Conservation (phyloP, 2,888 invertebrate species). For the Sminthurides aquaticus region DNA sequence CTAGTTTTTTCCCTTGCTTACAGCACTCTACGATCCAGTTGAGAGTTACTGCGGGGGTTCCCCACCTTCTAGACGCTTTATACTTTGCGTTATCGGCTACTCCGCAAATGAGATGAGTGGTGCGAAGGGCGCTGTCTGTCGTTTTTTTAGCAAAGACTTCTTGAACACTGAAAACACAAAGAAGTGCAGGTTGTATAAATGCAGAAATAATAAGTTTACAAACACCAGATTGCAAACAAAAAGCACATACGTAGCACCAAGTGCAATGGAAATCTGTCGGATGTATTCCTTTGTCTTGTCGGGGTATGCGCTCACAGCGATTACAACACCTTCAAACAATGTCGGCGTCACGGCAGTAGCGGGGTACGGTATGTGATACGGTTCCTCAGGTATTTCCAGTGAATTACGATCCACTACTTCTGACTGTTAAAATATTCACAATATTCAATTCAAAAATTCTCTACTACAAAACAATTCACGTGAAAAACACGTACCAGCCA, state of each 20-base stretch:
- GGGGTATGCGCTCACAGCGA: slow-evolving; percentile 70
- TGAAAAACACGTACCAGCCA: slow-evolving; percentile 35
- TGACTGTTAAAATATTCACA: slow-evolving; percentile 21
- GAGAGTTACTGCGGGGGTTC: slow-evolving; percentile 67
- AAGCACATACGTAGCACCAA: slow-evolving; percentile 61
- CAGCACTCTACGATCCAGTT: slow-evolving; percentile 67
- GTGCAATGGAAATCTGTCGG: slow-evolving; percentile 58
- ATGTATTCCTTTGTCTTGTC: slow-evolving; percentile 67
- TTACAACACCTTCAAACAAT: slow-evolving; percentile 60
- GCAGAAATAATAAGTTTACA: too few species aligned
- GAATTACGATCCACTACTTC: slow-evolving; percentile 26
- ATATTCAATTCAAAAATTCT: too few species aligned
- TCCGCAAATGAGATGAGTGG: slow-evolving; percentile 74
- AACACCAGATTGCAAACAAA: too few species aligned
- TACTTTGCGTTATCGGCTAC: slow-evolving; percentile 65
- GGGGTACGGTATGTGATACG: slow-evolving; percentile 23
- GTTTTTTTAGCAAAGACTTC: slow-evolving; percentile 60
- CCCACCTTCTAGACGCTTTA: slow-evolving; percentile 75
- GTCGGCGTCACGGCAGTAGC: slow-evolving; percentile 12
- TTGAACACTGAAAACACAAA: slow-evolving; percentile 55
- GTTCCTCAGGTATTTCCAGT: slow-evolving; percentile 17
- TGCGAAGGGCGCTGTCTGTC: slow-evolving; percentile 54
- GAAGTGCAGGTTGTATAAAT: too few species aligned
- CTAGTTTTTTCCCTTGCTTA: background rate
- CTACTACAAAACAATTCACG: too few species aligned